Conservation (phyloP, 2,888 invertebrate species). For the Eupithecia insigniata region DNA sequence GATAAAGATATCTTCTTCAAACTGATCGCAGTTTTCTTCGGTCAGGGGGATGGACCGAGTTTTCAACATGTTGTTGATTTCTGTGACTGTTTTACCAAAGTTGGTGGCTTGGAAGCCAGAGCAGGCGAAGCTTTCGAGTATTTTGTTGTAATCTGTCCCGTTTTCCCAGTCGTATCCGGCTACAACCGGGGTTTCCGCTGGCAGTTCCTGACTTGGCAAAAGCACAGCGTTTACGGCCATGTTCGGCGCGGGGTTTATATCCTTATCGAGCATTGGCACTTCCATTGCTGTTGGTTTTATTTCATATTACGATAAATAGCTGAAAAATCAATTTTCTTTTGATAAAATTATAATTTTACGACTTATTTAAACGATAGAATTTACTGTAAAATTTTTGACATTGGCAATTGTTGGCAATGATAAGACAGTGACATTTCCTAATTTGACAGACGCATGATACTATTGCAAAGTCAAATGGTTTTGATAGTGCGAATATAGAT, state of each 20-base stretch:
- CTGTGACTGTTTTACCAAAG: conserved; percentile 94
- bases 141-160: conserved; percentile 92
- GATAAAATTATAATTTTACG: background rate
- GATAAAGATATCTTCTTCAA: conserved; percentile 92
- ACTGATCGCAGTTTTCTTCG: conserved; percentile 86
- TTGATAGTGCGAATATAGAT: too few relatives aligned
- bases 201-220: conserved; percentile 87
- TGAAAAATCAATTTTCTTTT: background rate
- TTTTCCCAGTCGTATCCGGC: conserved; percentile 97
- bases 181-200: conserved; percentile 87
- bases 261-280: conserved; percentile 56
- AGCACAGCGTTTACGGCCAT: conserved; percentile 89
- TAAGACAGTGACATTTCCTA: background rate
- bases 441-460: background rate
- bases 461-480: background rate
- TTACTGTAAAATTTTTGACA: too few relatives aligned
- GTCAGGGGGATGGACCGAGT: conserved; percentile 88
- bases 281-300: conserved; percentile 58
- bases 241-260: conserved; percentile 68
- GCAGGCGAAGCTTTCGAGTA: conserved; percentile 90
- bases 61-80: conserved; percentile 96
- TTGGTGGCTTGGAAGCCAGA: conserved; percentile 99
- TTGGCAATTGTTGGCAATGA: background rate
- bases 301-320: conserved; percentile 21
- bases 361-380: background rate